Conservation (phyloP, 92 coral and sea anemone genomes). For the Phenganax subtilis region DNA sequence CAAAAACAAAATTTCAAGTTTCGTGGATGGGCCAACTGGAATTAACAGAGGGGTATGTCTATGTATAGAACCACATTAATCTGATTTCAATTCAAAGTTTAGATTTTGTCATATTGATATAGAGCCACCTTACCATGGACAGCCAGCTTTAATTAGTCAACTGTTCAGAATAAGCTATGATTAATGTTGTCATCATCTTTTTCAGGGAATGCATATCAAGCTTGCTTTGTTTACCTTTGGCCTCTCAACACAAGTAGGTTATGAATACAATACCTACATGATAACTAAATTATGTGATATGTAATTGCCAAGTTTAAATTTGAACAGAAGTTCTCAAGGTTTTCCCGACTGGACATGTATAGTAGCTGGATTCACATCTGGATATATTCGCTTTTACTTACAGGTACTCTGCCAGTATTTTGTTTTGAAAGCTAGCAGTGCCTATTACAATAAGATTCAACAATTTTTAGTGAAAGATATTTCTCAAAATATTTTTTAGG, state of each 20-base stretch:
- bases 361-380: conserved; percentile 91
- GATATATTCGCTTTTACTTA: conserved; percentile 82
- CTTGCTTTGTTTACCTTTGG: conserved; percentile 79
- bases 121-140: no score
- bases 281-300: neutral
- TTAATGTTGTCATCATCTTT: neutral
- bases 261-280: neutral
- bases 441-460: neutral
- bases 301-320: neutral
- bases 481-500: conserved; percentile 40
- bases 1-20: conserved; percentile 76
- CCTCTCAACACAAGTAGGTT: conserved; percentile 88
- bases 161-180: neutral
- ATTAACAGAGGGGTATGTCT: conserved; percentile 75
- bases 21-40: conserved; percentile 87
- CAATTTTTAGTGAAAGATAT: neutral
- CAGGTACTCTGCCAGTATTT: conserved; percentile 48
- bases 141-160: no score
- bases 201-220: conserved; percentile 76
- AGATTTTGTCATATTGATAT: no score
- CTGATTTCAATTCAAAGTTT: no score
- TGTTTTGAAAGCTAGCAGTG: no score
- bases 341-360: conserved; percentile 99
- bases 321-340: conserved; percentile 90
- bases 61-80: neutral